Conservation (phyloP, 2,113 vertebrate species). For the Oophaga pumilio region DNA sequence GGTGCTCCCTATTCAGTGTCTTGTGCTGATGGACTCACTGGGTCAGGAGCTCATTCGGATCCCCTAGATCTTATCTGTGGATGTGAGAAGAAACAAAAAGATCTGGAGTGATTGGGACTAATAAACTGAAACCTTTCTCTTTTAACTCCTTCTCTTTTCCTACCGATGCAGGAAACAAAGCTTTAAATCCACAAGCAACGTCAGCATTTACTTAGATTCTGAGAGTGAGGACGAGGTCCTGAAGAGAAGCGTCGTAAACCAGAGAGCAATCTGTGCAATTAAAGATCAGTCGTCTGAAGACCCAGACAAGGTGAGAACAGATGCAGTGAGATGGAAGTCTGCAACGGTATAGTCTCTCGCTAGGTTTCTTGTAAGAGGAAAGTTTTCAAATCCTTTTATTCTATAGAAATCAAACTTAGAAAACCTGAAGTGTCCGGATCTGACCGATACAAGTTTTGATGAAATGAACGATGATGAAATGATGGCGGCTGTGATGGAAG, state of each 20-base stretch:
- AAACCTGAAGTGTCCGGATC: slow-evolving; percentile 65
- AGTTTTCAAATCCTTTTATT: neutral
- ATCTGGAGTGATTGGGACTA: too few species aligned
- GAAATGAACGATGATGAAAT: slow-evolving; percentile 92
- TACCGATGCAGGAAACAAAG: slow-evolving; percentile 73
- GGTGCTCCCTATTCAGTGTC: too few species aligned
- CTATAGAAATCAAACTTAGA: slow-evolving; percentile 58
- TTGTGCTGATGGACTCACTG: too few species aligned
- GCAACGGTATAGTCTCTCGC: neutral
- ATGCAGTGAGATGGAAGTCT: too few species aligned
- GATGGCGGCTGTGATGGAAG: slow-evolving; percentile 88
- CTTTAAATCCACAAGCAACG: slow-evolving; percentile 77
- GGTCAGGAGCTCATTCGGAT: too few species aligned
- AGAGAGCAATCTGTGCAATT: slow-evolving; percentile 71
- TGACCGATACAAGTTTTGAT: slow-evolving; percentile 74
- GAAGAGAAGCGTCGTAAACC: slow-evolving; percentile 80
- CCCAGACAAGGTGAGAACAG: slow-evolving; percentile 72
- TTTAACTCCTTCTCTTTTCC: too few species aligned
- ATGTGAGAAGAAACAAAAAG: too few species aligned
- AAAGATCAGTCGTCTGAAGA: slow-evolving; percentile 72
- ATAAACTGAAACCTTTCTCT: too few species aligned
- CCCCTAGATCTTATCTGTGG: too few species aligned
- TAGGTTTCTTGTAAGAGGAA: too few species aligned
- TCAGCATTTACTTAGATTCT: slow-evolving; percentile 78
- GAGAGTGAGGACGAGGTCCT: slow-evolving; percentile 88